Conservation (phyloP, 2,113 vertebrate species). For the Jacana jacana region DNA sequence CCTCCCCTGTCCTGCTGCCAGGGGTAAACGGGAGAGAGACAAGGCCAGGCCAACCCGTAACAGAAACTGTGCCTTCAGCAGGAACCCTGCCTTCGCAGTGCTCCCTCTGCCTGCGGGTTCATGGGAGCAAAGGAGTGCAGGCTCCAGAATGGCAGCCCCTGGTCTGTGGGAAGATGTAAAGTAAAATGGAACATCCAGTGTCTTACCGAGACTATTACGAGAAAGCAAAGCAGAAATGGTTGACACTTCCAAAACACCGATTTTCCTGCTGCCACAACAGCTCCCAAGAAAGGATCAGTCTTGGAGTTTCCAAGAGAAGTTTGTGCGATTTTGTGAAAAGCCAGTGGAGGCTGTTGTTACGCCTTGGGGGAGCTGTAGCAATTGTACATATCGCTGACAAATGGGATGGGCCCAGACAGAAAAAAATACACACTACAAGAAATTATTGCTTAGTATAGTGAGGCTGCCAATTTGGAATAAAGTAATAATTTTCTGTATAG, state of each 20-base stretch:
- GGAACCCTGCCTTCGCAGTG: background rate
- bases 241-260: accelerated
- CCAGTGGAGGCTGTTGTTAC: background rate
- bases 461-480: background rate
- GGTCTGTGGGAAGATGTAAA: background rate
- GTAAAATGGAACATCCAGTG: background rate
- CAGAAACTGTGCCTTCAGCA: background rate
- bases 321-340: background rate
- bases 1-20: background rate
- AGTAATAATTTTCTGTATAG: background rate
- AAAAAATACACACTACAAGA: background rate
- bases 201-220: background rate
- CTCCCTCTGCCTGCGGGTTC: background rate
- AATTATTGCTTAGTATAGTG: background rate
- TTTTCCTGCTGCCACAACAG: background rate
- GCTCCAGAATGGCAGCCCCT: background rate
- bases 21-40: too few species aligned
- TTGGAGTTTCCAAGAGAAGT: background rate
- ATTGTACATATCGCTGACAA: background rate
- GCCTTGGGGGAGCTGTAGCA: background rate
- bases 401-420: background rate
- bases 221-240: background rate
- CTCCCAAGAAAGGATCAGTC: background rate
- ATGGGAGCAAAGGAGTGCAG: background rate
- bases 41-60: background rate